phyloP scores from a whole-genome alignment of 2,797 vertebrate species.

The Xenops minutus region DNA sequence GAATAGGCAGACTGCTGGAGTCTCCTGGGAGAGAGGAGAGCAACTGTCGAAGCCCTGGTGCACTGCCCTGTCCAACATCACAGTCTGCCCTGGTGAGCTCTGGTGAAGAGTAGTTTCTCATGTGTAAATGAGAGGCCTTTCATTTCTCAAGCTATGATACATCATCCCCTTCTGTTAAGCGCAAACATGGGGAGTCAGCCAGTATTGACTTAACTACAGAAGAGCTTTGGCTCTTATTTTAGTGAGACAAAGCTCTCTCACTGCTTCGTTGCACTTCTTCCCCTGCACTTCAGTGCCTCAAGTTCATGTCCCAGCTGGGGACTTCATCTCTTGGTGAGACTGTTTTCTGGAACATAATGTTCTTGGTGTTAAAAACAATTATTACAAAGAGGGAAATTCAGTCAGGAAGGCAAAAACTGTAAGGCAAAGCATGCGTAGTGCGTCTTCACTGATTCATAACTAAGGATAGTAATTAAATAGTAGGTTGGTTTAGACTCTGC shows the following conservation, averaged over 20 bases:
- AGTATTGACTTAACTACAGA: slow-evolving; percentile 46
- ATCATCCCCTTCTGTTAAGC: slow-evolving; percentile 35
- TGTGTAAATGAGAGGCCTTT: slow-evolving; percentile 52
- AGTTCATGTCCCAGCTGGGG: slow-evolving; percentile 13
- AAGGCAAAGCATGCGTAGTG: neutral
- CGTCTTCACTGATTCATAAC: slow-evolving; percentile 41
- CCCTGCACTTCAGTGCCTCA: neutral
- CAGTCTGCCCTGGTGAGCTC: neutral
- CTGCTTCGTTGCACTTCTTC: neutral
- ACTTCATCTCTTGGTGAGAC: neutral
- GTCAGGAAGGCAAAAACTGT: neutral
- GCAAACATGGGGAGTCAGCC: slow-evolving; percentile 11
- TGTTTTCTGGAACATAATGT: slow-evolving; percentile 10
- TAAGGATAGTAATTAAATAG: slow-evolving; percentile 9
- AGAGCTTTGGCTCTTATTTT: neutral
- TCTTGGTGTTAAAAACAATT: slow-evolving; percentile 19
- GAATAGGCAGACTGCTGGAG: neutral
- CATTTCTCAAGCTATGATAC: slow-evolving; percentile 21
- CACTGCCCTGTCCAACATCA: rapidly evolving
- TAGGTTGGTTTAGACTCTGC: neutral
- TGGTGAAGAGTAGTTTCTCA: neutral
- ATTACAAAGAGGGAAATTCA: neutral
- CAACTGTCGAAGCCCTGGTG: rapidly evolving
- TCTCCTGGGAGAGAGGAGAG: neutral
- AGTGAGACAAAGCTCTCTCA: neutral